Conservation (phyloP, 1,140 invertebrate species). For the Drosophila ogumai region DNA sequence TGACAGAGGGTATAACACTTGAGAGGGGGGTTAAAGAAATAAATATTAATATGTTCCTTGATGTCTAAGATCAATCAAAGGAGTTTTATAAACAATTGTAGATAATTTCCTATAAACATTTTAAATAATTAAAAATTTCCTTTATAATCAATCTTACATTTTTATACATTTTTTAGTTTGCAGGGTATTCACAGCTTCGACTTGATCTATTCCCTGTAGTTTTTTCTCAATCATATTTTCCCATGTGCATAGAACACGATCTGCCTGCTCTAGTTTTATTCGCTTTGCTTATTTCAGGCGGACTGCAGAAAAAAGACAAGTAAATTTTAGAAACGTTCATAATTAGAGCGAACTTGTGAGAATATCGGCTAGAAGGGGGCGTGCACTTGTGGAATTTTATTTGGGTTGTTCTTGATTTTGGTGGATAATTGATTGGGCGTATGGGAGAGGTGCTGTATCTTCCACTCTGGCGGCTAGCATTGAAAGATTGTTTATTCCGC, state of each 20-base stretch:
- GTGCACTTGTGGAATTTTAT: constrained; percentile 57
- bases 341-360: constrained; percentile 52
- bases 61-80: not conserved
- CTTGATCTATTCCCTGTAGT: not conserved
- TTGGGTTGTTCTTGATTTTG: constrained; percentile 57
- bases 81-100: too few relatives aligned
- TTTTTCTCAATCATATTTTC: constrained; percentile 50
- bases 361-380: constrained; percentile 10
- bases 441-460: constrained; percentile 10
- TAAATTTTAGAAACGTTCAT: constrained; percentile 40
- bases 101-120: rapidly evolving
- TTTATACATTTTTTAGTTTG: not conserved
- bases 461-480: constrained; percentile 47
- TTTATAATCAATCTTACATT: too few relatives aligned
- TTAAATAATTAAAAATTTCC: not conserved
- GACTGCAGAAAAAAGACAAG: constrained; percentile 41
- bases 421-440: constrained; percentile 48
- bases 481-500: constrained; percentile 63
- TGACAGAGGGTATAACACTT: not conserved
- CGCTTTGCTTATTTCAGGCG: constrained; percentile 64
- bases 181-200: not conserved
- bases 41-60: not conserved
- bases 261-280: constrained; percentile 72
- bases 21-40: not conserved
- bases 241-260: constrained; percentile 59